Evolutionary conservation across 2,113 vertebrate genomes (phyloP).

Genomic region (Verasper variegatus): DNA sequence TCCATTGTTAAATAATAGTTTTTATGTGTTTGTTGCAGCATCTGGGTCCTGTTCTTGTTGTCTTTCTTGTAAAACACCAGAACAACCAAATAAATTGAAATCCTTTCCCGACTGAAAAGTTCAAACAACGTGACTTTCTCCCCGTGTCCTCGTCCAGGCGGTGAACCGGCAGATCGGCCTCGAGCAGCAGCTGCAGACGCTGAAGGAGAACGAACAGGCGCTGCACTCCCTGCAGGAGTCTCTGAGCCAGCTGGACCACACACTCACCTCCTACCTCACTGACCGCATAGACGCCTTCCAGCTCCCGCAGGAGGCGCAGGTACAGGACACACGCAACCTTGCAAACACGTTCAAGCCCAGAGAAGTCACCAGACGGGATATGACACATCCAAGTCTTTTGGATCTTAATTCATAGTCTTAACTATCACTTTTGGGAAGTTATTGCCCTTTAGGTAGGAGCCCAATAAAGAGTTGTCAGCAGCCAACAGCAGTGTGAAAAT

Average conservation of each 20-base stretch:
- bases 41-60: not conserved
- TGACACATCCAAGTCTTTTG: not conserved
- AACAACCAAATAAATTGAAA: not conserved
- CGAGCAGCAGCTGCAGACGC: constrained; percentile 89
- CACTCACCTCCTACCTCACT: constrained; percentile 93
- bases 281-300: constrained; percentile 96
- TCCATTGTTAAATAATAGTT: not conserved
- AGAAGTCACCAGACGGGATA: not conserved
- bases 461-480: no score
- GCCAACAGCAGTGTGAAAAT: no score
- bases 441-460: no score
- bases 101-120: not conserved
- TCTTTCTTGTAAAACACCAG: not conserved
- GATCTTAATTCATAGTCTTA: not conserved
- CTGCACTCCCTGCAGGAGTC: constrained; percentile 91
- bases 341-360: not conserved
- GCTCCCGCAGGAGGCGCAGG: constrained; percentile 95
- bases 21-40: not conserved
- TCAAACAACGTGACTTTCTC: not conserved
- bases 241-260: constrained; percentile 90
- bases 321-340: constrained; percentile 46
- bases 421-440: not conserved
- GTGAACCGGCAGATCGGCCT: constrained; percentile 89
- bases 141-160: constrained; percentile 78
- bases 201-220: constrained; percentile 88